A percentile compares a stretch with the other conserved stretches of the same genome.
Evolutionary conservation across 2,797 vertebrate species (phyloP).

Genomic region (Lithobates sylvaticus): DNA sequence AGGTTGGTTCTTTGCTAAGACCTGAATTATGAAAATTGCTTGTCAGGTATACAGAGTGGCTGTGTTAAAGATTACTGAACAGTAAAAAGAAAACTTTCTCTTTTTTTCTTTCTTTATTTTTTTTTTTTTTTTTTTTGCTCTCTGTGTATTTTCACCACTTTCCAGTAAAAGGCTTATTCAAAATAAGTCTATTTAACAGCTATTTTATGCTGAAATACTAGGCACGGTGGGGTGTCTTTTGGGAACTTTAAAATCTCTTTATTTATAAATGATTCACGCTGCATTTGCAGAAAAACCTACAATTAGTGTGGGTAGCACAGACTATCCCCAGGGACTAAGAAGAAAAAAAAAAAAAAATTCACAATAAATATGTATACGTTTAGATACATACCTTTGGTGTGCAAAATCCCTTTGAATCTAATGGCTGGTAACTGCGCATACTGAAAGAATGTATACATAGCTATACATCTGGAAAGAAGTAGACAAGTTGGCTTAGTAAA

Average conservation of each 20-base stretch:
- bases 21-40: constrained; percentile 79
- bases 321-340: constrained; percentile 81
- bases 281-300: constrained; percentile 88
- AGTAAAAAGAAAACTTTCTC: constrained; percentile 83
- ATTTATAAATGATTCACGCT: constrained; percentile 89
- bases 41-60: constrained; percentile 79
- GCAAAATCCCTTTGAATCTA: not conserved
- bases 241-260: constrained; percentile 87
- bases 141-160: constrained; percentile 82
- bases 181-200: constrained; percentile 86
- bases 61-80: constrained; percentile 80
- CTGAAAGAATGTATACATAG: not conserved
- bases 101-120: constrained; percentile 75
- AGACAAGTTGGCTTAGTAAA: too few species aligned
- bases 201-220: constrained; percentile 85
- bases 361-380: constrained; percentile 71
- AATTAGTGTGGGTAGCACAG: constrained; percentile 87
- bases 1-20: constrained; percentile 75
- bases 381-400: constrained; percentile 68
- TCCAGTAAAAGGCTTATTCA: constrained; percentile 86
- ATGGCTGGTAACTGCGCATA: not conserved
- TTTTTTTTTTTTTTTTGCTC: constrained; percentile 78
- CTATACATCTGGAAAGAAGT: not conserved
- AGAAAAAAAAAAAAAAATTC: constrained; percentile 62
- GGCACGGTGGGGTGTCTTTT: constrained; percentile 85